Evolutionary conservation across 2,113 vertebrate genomes (phyloP), one percentile per base, ranked within the genome.

Genomic region (Pollachius pollachius): DNA sequence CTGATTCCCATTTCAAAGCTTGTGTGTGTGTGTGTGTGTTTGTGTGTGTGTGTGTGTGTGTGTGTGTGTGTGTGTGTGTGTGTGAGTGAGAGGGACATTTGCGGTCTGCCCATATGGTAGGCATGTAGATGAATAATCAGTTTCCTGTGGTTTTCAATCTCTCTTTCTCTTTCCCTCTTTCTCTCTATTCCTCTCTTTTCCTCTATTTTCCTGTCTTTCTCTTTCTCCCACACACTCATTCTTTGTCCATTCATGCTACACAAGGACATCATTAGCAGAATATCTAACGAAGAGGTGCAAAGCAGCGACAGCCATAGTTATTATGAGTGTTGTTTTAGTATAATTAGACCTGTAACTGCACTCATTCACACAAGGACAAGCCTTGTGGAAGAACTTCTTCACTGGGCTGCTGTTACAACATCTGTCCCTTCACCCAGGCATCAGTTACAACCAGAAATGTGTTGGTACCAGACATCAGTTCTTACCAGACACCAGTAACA

Each of bases 81-180:
- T 64, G 15, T 41, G 16, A 1, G 18, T 34, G 21, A 25, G 15
- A 25, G 23, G 6, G 15, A 25, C 52, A 15, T 23, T 61, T 16
- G n/a, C n/a, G 54, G 15, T 64, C 4, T 64, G 56, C 52, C 56
- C 69, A 48, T 70, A 34, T 52, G 23, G 67, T 34, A 41, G 62
- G 54, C 68, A 76, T 73, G 77, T 69, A 60, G 60, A 23, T 61
- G 75, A 78, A 74, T 85, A 80, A 85, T 80, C 74, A 70, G 48
- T 70, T 78, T 52, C 64, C 41, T 77, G 65, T 69, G 63, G 13
- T 72, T 78, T 67, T 30, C 13, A 13, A 15, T 25, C 27, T 69
- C 66, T 70, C 34, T 56, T 21, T 57, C 9, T 60, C 9, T 56
- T 21, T 52, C 9, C 54, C 9, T 63, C 65, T 19, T 41, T 76